Conservation (phyloP, 2,797 vertebrate genomes). For the Eremophila alpestris region DNA sequence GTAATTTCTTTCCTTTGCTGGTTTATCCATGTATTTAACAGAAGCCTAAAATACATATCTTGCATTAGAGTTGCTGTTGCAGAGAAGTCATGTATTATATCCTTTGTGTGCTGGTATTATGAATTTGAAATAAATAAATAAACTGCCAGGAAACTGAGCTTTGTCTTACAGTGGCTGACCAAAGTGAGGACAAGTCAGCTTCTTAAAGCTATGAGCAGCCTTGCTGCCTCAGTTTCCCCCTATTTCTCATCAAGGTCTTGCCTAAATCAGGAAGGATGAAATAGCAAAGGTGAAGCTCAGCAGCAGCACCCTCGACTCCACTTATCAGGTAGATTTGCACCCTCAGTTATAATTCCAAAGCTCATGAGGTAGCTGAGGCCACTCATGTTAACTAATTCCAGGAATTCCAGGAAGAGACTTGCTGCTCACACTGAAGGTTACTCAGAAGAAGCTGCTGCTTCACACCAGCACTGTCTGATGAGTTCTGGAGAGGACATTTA, state of each 20-base stretch:
- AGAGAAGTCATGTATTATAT: neutral
- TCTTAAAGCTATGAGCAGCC: neutral
- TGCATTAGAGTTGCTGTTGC: neutral
- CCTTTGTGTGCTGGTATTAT: neutral
- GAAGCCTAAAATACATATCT: slow-evolving; percentile 13
- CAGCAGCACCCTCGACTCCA: neutral
- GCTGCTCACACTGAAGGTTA: accelerated
- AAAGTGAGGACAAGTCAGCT: neutral
- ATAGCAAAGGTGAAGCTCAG: neutral
- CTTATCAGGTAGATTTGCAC: neutral
- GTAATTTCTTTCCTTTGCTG: neutral
- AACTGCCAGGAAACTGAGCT: neutral
- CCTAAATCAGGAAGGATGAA: neutral
- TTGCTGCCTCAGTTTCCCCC: neutral
- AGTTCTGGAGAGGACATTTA: neutral
- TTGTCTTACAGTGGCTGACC: neutral
- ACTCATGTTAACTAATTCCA: too few species aligned
- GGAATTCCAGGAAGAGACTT: neutral
- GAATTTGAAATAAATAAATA: neutral
- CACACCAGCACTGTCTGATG: accelerated
- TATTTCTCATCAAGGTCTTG: neutral
- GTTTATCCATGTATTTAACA: neutral
- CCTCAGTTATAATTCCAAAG: neutral
- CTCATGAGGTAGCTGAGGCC: neutral
- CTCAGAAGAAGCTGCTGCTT: neutral